These are phyloP conservation scores for Grantiella picta DNA, from an alignment of 2,113 vertebrate species.

Conservation along the genomic window DNA sequence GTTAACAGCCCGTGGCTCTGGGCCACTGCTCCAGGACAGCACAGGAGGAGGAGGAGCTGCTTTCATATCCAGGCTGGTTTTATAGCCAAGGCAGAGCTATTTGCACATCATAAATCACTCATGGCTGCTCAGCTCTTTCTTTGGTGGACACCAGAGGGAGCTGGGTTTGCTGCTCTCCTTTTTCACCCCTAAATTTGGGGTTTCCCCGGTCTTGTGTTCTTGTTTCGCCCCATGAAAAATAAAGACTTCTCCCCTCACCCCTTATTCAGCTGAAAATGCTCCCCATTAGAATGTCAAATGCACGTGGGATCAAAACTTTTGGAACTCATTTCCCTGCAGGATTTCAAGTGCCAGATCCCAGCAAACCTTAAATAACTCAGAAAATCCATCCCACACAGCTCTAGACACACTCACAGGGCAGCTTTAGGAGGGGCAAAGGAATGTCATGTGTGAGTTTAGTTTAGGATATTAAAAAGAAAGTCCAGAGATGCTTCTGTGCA, in stretches of 20 bases:
- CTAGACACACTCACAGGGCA: neutral
- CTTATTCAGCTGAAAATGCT: neutral
- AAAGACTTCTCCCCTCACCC: neutral
- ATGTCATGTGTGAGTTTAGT: constrained; percentile 36
- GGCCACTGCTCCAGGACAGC: neutral
- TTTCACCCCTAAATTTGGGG: neutral
- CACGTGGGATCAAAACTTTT: constrained; percentile 38
- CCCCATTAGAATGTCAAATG: neutral
- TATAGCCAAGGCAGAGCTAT: neutral
- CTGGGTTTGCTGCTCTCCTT: neutral
- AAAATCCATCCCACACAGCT: neutral
- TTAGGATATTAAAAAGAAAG: constrained; percentile 64
- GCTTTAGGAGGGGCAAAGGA: constrained; percentile 28
- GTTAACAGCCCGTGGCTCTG: neutral
- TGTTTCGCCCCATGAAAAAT: neutral
- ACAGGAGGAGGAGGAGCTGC: neutral
- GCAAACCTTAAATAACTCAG: constrained; percentile 35
- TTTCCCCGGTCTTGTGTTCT: neutral
- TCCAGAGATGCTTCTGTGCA: constrained; percentile 49
- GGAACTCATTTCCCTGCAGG: constrained; percentile 52
- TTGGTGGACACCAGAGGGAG: constrained; percentile 1
- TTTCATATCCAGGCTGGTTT: neutral
- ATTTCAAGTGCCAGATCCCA: constrained; percentile 43
- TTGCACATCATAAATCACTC: neutral
- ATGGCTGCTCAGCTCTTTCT: neutral